These are phyloP conservation scores for Antitype chi DNA, from an alignment of 2,888 invertebrate genomes.

Conservation along the genomic window DNA sequence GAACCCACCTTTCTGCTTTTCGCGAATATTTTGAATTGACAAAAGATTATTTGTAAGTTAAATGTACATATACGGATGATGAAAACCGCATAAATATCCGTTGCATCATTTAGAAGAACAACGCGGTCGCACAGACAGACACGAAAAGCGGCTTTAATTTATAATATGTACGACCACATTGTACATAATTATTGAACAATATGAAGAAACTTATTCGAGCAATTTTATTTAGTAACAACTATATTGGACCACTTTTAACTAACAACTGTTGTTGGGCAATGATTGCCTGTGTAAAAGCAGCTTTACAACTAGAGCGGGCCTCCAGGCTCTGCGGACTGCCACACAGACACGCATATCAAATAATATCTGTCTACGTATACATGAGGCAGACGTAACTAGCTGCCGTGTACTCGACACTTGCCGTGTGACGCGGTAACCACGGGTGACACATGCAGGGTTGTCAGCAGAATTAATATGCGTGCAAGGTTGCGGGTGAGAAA, in stretches of 20 bases:
- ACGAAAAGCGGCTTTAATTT: not conserved
- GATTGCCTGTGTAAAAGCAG: not conserved
- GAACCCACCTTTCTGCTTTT: too few species aligned
- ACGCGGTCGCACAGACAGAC: too few species aligned
- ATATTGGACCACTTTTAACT: too few species aligned
- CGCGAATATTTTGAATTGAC: too few species aligned
- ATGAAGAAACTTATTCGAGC: too few species aligned
- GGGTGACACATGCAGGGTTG: not conserved
- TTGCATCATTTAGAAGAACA: too few species aligned
- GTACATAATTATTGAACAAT: too few species aligned
- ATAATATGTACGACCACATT: too few species aligned
- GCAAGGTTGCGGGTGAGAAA: not conserved
- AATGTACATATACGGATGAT: too few species aligned
- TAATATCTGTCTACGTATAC: not conserved
- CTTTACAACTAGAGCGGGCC: not conserved
- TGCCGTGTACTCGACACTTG: conserved; percentile 4
- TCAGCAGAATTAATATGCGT: not conserved
- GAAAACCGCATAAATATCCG: too few species aligned
- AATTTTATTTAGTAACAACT: too few species aligned
- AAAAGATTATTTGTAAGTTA: too few species aligned
- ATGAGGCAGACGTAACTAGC: not conserved
- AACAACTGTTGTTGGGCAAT: not conserved
- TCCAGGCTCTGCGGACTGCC: not conserved
- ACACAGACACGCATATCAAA: not conserved
- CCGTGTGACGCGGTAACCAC: not conserved